Conservation (phyloP, 2,888 invertebrate species). For the Latheticus oryzae region DNA sequence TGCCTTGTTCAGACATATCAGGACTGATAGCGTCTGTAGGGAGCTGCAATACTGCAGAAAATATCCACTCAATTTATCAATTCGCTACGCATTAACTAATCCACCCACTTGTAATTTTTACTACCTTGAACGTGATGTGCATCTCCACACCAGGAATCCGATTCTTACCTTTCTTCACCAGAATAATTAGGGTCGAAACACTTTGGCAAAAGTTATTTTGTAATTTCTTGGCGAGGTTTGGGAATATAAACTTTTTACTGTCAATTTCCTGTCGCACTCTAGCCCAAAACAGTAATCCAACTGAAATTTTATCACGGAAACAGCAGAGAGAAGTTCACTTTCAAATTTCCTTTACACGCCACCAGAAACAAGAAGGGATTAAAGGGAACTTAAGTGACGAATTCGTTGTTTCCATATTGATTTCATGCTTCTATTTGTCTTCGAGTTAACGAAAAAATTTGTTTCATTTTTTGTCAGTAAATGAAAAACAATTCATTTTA, state of each 20-base stretch:
- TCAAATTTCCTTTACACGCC: conserved; percentile 50
- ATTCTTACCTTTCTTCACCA: conserved; percentile 2
- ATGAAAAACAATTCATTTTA: too few species aligned
- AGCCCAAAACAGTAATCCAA: conserved; percentile 46
- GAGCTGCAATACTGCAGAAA: conserved; percentile 1
- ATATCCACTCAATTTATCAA: conserved; percentile 2
- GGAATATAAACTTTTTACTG: conserved; percentile 40
- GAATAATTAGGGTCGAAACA: conserved; percentile 19
- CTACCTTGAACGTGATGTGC: too few species aligned
- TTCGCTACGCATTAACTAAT: too few species aligned
- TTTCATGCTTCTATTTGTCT: too few species aligned
- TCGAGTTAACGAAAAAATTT: too few species aligned
- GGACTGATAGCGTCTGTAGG: neutral
- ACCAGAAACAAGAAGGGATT: conserved; percentile 41
- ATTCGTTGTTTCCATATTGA: too few species aligned
- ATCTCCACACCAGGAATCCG: too few species aligned
- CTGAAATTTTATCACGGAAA: conserved; percentile 50
- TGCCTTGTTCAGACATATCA: conserved; percentile 9
- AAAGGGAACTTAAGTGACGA: conserved; percentile 50
- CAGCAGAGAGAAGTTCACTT: conserved; percentile 46
- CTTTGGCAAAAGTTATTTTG: conserved; percentile 6
- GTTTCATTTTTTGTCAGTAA: too few species aligned
- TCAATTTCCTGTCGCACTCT: conserved; percentile 46
- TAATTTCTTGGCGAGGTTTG: conserved; percentile 18
- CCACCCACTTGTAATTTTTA: too few species aligned